Evolutionary conservation across 2,888 invertebrate species (phyloP).

Genomic region (Oxytorus armatus): DNA sequence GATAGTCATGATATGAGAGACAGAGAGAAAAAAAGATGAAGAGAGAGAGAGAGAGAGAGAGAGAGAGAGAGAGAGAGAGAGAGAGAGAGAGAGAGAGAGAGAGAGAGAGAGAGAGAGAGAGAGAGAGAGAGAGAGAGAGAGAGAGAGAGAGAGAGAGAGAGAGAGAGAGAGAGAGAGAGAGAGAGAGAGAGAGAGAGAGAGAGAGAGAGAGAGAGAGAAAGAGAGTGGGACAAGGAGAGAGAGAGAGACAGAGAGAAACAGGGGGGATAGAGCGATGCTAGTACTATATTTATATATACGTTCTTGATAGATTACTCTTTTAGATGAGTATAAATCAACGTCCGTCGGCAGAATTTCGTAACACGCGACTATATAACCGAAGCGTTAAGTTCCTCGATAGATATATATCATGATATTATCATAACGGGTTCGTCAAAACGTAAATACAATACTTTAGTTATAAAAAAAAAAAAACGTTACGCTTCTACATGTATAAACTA

Average conservation of each 20-base stretch:
- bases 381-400: conserved; percentile 28
- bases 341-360: conserved; percentile 1
- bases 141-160: conserved; percentile 26
- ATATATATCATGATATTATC: not conserved
- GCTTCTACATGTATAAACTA: too few species aligned
- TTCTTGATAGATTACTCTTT: conserved; percentile 5
- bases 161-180: not conserved
- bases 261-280: conserved; percentile 1
- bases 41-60: conserved; percentile 48
- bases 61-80: not conserved
- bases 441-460: too few species aligned
- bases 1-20: conserved; percentile 38
- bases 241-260: too few species aligned
- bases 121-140: conserved; percentile 41
- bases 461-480: too few species aligned
- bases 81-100: not conserved
- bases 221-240: not conserved
- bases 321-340: conserved; percentile 3
- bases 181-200: conserved; percentile 12
- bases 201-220: conserved; percentile 24
- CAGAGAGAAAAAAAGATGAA: conserved; percentile 26
- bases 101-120: conserved; percentile 15
- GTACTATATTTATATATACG: not conserved
- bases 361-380: not conserved
- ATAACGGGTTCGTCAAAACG: not conserved